Evolutionary conservation across 2,113 vertebrate species (phyloP).

Genomic region (Turdus rufiventris): DNA sequence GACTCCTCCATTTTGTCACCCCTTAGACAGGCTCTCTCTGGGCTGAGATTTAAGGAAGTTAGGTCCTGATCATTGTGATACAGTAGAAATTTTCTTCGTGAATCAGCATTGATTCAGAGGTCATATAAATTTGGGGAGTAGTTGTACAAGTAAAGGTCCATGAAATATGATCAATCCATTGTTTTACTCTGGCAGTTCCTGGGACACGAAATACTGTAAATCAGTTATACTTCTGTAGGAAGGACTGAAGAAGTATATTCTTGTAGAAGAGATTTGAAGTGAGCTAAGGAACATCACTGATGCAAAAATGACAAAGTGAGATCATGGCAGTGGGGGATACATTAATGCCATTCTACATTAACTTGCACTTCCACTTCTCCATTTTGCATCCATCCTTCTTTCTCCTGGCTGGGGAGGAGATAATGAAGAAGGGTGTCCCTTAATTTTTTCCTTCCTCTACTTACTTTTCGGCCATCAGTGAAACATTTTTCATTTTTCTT

Average conservation of each 20-base stretch:
- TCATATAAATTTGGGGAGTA: neutral
- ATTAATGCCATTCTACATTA: neutral
- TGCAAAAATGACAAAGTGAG: neutral
- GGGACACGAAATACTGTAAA: neutral
- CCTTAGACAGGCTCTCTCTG: neutral
- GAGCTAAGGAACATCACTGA: neutral
- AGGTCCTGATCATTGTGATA: accelerated
- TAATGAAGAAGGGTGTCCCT: neutral
- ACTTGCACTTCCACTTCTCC: neutral
- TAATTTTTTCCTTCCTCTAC: neutral
- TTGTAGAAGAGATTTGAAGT: neutral
- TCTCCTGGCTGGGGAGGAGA: neutral
- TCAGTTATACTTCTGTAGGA: neutral
- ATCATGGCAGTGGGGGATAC: neutral
- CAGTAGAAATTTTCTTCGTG: neutral
- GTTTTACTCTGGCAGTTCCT: neutral
- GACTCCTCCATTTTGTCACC: neutral
- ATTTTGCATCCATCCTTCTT: neutral
- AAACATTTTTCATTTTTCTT: neutral
- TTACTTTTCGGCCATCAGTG: neutral
- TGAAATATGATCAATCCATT: neutral
- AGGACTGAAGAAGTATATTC: neutral
- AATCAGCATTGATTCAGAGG: neutral
- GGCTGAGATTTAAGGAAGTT: neutral
- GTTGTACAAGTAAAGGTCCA: neutral